These are phyloP conservation scores for Carcharodon carcharias DNA, from an alignment of 2,797 vertebrate genomes.

Conservation along the genomic window DNA sequence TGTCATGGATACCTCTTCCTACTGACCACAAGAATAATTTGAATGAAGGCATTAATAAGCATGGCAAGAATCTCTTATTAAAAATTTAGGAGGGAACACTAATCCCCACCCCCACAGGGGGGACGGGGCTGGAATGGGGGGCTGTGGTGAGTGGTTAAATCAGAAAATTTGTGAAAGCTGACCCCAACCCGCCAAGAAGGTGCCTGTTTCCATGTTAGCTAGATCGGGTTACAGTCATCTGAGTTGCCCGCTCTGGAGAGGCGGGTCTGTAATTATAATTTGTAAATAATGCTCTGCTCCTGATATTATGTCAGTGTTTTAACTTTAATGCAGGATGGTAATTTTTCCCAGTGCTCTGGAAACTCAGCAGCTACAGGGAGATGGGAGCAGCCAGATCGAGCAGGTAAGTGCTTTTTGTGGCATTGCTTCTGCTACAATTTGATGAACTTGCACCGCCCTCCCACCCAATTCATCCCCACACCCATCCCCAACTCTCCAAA, in stretches of 20 bases:
- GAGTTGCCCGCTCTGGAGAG: neutral
- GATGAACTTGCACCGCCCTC: too few species aligned
- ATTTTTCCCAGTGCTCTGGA: neutral
- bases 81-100: neutral
- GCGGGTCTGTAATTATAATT: neutral
- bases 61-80: neutral
- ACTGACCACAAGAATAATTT: neutral
- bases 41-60: neutral
- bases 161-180: neutral
- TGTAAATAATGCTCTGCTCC: neutral
- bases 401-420: neutral
- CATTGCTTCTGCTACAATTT: too few species aligned
- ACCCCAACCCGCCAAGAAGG: neutral
- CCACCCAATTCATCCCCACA: too few species aligned
- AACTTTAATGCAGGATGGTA: neutral
- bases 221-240: too few species aligned
- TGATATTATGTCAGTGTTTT: neutral
- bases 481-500: too few species aligned
- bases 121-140: too few species aligned
- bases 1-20: neutral
- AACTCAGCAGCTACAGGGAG: neutral
- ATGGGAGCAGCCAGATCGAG: too few species aligned
- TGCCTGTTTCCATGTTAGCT: neutral
- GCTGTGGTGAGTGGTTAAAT: too few species aligned
- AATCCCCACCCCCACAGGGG: too few species aligned